Evolutionary conservation across 35 echinoderm and acorn worm genomes (phyloP).

Genomic region (Ptychodera flava): DNA sequence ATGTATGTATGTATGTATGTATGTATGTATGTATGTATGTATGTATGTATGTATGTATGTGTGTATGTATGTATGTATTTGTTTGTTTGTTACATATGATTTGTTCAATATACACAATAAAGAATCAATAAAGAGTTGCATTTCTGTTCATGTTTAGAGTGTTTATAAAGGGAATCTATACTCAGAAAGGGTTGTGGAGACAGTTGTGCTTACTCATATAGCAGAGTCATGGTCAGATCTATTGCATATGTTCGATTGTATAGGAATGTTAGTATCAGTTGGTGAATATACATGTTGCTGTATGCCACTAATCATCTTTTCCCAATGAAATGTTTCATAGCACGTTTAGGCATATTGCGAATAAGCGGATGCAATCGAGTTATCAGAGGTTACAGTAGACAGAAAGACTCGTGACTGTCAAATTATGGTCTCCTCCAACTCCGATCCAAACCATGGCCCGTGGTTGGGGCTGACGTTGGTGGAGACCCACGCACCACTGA

Average conservation of each 20-base stretch:
- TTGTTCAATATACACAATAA: background rate
- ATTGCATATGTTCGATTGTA: background rate
- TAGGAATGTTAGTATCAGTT: no score
- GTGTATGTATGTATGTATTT: background rate
- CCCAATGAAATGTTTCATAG: no score
- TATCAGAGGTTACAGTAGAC: no score
- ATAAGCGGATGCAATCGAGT: no score
- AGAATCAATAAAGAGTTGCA: background rate
- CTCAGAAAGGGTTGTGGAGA: background rate
- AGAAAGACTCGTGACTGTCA: no score
- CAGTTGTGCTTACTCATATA: background rate
- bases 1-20: constrained; percentile 2
- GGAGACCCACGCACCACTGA: no score
- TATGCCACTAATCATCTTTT: no score
- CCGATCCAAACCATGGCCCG: no score
- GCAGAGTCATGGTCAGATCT: background rate
- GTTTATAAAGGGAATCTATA: background rate
- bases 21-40: constrained; percentile 2
- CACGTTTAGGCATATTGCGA: no score
- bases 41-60: constrained; percentile 2
- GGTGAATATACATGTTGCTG: no score
- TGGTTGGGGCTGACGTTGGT: no score
- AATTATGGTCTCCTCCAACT: no score
- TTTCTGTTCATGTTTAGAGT: background rate
- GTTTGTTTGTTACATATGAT: background rate